Percentiles rank a stretch among this genome's conserved stretches.
Evolutionary conservation across 2,888 invertebrate genomes (phyloP).

Genomic region (Lycia hirtaria): DNA sequence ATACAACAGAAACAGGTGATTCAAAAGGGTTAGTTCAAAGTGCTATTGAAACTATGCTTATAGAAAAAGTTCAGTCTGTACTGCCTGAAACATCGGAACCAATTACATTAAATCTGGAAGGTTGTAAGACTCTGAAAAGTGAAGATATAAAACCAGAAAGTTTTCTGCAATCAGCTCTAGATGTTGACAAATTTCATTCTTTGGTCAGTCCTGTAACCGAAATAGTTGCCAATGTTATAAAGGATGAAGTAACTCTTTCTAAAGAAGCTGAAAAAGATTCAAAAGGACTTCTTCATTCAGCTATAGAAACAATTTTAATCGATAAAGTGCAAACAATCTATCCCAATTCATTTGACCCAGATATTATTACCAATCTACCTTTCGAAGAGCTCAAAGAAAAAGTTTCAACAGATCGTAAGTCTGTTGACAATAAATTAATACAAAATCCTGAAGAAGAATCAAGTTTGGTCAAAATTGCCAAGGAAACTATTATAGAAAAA

Average conservation of each 20-base stretch:
- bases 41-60: slow-evolving; percentile 34
- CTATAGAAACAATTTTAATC: slow-evolving; percentile 48
- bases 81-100: slow-evolving; percentile 31
- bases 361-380: slow-evolving; percentile 33
- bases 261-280: slow-evolving; percentile 11
- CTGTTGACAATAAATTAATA: slow-evolving; percentile 25
- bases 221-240: slow-evolving; percentile 15
- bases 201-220: slow-evolving; percentile 15
- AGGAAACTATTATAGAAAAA: slow-evolving; percentile 80
- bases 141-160: neutral
- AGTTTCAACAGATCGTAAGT: too few relatives aligned
- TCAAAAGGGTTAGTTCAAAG: slow-evolving; percentile 30
- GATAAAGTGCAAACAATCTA: slow-evolving; percentile 35
- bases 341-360: slow-evolving; percentile 36
- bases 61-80: slow-evolving; percentile 43
- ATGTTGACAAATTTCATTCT: slow-evolving; percentile 25
- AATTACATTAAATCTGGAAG: slow-evolving; percentile 22
- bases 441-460: slow-evolving; percentile 35
- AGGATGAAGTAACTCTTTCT: neutral
- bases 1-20: neutral
- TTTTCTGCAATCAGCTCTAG: slow-evolving; percentile 8
- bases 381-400: slow-evolving; percentile 25
- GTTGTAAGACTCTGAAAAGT: neutral
- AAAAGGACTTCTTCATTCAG: slow-evolving; percentile 57
- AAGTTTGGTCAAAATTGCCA: slow-evolving; percentile 68